These are phyloP conservation scores for Thamnophis elegans DNA, from an alignment of 2,797 vertebrate genomes.

Conservation along the genomic window DNA sequence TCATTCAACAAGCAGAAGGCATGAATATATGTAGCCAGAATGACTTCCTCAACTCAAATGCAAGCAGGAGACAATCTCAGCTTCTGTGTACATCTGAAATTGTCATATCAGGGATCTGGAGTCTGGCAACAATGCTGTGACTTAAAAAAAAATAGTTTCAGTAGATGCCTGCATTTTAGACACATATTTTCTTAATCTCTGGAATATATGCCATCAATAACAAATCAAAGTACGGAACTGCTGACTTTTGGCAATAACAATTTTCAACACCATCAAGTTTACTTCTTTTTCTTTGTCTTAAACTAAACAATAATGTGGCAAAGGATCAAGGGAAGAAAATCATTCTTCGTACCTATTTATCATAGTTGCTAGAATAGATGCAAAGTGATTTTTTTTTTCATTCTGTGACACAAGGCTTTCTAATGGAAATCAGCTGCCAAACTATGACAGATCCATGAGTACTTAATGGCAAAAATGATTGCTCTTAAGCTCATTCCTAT, in stretches of 20 bases:
- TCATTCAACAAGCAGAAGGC: background rate
- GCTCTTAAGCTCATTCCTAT: slow-evolving; percentile 31
- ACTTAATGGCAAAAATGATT: slow-evolving; percentile 40
- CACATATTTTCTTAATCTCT: background rate
- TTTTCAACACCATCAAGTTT: background rate
- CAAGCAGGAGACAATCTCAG: background rate
- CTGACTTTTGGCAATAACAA: background rate
- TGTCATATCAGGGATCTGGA: background rate
- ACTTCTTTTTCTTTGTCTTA: background rate
- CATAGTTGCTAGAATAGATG: slow-evolving; percentile 38
- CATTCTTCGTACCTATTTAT: slow-evolving; percentile 48
- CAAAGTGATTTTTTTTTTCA: slow-evolving; percentile 46
- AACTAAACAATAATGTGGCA: slow-evolving; percentile 33
- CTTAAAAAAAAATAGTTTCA: background rate
- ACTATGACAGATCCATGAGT: slow-evolving; percentile 12
- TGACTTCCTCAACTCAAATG: background rate
- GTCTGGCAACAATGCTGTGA: background rate
- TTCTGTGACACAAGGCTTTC: slow-evolving; percentile 51
- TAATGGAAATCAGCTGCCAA: slow-evolving; percentile 42
- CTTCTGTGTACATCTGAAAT: background rate
- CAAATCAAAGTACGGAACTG: background rate
- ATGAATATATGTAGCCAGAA: background rate
- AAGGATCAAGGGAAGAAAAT: slow-evolving; percentile 47
- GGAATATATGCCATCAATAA: background rate
- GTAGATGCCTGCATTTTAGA: background rate